Conservation (phyloP, 1,140 invertebrate genomes). For the Drosophila lacertosa region DNA sequence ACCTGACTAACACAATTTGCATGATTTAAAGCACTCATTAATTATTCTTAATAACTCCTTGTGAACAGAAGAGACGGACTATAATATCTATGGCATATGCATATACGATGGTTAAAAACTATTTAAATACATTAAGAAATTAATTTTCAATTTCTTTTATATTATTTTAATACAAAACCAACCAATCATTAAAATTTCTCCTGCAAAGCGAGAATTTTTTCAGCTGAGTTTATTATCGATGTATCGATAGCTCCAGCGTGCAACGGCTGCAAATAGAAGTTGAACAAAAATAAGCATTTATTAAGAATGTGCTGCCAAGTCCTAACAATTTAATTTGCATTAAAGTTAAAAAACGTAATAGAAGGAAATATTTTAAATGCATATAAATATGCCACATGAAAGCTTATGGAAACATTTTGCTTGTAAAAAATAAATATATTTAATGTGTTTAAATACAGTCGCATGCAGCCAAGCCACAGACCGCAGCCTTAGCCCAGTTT, state of each 20-base stretch:
- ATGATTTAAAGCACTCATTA: too few relatives aligned
- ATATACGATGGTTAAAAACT: too few relatives aligned
- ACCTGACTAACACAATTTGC: too few relatives aligned
- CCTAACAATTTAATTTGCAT: background rate
- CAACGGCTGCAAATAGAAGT: background rate
- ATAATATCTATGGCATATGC: too few relatives aligned
- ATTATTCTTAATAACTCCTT: too few relatives aligned
- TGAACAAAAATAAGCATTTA: background rate
- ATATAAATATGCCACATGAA: background rate
- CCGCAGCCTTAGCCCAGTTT: background rate
- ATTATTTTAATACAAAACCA: too few relatives aligned
- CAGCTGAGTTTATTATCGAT: slow-evolving; percentile 1
- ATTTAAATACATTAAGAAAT: too few relatives aligned
- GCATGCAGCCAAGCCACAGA: slow-evolving; percentile 5
- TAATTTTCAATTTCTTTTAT: too few relatives aligned
- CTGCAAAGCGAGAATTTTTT: too few relatives aligned
- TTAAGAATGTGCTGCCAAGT: slow-evolving; percentile 40
- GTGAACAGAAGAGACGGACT: too few relatives aligned
- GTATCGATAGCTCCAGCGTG: background rate
- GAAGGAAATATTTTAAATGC: background rate
- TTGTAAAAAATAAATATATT: background rate
- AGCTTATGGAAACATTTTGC: background rate
- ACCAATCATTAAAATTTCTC: too few relatives aligned
- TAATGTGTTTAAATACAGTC: background rate
- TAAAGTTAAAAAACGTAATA: background rate